Base-by-base conservation (phyloP, 2,113 vertebrate species). In the Tiliqua scincoides region DNA sequence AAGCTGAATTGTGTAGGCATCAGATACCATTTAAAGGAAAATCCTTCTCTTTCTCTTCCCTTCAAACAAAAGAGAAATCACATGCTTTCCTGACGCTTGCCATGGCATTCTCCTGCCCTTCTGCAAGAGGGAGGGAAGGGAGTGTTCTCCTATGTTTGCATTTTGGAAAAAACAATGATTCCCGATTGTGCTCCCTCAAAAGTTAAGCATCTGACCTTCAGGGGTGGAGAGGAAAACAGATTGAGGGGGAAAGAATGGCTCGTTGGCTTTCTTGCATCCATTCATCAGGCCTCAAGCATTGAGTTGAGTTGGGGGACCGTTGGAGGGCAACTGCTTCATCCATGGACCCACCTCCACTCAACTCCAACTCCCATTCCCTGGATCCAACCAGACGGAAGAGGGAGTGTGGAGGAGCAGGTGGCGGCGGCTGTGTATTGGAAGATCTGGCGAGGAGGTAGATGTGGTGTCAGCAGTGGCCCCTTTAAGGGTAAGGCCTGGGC, bases 21-120 rank as follows among this genome's bases (percentile, higher is more conserved):
- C 71, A 77, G 90, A 70, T 65, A 70, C 8, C 82, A 27, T 40
- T 87, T 67, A 25, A 88, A 90, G 73, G 25, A 30, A 86, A 63
- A 63, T 35, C 82, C 86, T 67, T 67, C 35, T 68, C 7, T 62
- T 59, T 54, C 54, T 89, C 83, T 63, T 25, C n/a, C n/a, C 40
- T 40, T 6, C 30, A 81, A 57, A 87, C 27, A 12, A 32, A 90
- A 85, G 25, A 65, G 48, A 0, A 78, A 2, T 48, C 85, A 85
- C 71, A 2, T 0, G 1, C 0, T 0, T 0, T 5, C 59, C 80
- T 40, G 23, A 62, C 0, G 62, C 35, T 88, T 79, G 72, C 84
- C 57, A 77, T 65, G 21, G 32, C 74, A 37, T 35, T 18, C 52
- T n/a, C 3, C 1, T 1, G 68, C 10, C 27, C 37, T 70, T 61